Base-by-base conservation (phyloP, 2,888 invertebrate genomes). In the Dorcus parallelipipedus region DNA sequence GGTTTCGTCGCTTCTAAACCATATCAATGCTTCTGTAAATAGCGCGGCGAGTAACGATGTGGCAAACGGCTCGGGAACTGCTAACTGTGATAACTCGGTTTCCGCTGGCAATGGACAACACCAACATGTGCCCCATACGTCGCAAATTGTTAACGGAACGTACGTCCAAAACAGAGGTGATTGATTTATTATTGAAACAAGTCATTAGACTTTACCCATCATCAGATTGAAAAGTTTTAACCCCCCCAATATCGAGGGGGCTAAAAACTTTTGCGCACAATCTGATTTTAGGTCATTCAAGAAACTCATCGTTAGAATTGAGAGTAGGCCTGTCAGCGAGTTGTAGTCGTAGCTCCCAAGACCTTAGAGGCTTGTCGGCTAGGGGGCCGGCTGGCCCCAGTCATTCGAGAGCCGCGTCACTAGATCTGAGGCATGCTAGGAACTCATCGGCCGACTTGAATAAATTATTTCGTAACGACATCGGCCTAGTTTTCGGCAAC, bases 221-320 rank as follows among this genome's bases (percentile, higher is more conserved):
- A 33, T 33, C 26, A 33, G 26, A 33, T 33, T 33, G 6, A 33
- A 33, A 33, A 33, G 26, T 33, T 33, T 33, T 33, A 7, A 33
- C 3, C 7, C 26, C 26, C 26, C 26, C 5, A 0, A 33, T 1
- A 0, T 33, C 6, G 6, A 33, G 6, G 26, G 26, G 26, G 5
- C 26, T 6, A 6, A 33, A 33, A 2, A 33, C 26, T 33, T 33
- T 33, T 20, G 20, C 20, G 26, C 26, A 6, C 26, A 33, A 33
- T 42, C 33, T 52, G 47, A 49, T 61, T 62, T 41, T 62, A 71
- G 78, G 79, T 48, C 91, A 91, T 76, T 90, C 92, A 1, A 83
- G 93, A 62, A 93, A 93, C 77, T 91, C 93, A 0, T 93, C 93
- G 0, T 81, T 91, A 73, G 93, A 93, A 74, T 82, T 92, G 60